A percentile compares a stretch with the other conserved stretches of the same genome.
Conservation (phyloP, 2,113 vertebrate genomes). For the Echinops telfairi region DNA sequence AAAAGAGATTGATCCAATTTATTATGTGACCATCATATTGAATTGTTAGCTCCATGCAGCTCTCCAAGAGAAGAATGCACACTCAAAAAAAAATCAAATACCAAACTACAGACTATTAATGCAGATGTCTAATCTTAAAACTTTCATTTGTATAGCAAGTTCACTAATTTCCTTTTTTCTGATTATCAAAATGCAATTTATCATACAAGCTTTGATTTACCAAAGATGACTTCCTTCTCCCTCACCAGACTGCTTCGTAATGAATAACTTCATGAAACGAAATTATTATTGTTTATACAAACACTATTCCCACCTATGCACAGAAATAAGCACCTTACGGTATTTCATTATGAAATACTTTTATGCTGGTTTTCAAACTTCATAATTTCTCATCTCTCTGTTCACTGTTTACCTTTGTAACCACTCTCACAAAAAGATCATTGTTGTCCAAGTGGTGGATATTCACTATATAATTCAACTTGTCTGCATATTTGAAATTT, state of each 20-base stretch:
- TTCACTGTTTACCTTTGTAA: slow-evolving; percentile 12
- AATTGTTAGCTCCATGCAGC: not conserved
- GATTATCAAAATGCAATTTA: slow-evolving; percentile 48
- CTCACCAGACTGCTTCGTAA: not conserved
- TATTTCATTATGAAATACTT: slow-evolving; percentile 23
- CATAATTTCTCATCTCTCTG: slow-evolving; percentile 7
- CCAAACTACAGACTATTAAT: slow-evolving; percentile 36
- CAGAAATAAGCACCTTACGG: not conserved
- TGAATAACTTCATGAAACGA: not conserved
- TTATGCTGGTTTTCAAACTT: slow-evolving; percentile 31
- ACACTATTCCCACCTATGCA: slow-evolving; percentile 13
- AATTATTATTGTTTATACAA: slow-evolving; percentile 22
- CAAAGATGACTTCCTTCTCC: slow-evolving; percentile 45
- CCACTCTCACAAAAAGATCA: not conserved
- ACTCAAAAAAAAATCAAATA: slow-evolving; percentile 57
- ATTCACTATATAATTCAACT: slow-evolving; percentile 14
- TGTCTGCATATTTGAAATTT: slow-evolving; percentile 8
- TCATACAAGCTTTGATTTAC: slow-evolving; percentile 16
- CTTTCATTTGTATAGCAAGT: slow-evolving; percentile 25
- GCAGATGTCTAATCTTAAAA: slow-evolving; percentile 54
- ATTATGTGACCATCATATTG: slow-evolving; percentile 19
- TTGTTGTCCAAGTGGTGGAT: not conserved
- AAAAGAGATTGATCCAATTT: slow-evolving; percentile 25
- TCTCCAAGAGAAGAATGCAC: slow-evolving; percentile 1
- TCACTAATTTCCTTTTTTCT: slow-evolving; percentile 50